Evolutionary conservation across 2,113 vertebrate species (phyloP).

Genomic region (Pachycephala philippinensis): DNA sequence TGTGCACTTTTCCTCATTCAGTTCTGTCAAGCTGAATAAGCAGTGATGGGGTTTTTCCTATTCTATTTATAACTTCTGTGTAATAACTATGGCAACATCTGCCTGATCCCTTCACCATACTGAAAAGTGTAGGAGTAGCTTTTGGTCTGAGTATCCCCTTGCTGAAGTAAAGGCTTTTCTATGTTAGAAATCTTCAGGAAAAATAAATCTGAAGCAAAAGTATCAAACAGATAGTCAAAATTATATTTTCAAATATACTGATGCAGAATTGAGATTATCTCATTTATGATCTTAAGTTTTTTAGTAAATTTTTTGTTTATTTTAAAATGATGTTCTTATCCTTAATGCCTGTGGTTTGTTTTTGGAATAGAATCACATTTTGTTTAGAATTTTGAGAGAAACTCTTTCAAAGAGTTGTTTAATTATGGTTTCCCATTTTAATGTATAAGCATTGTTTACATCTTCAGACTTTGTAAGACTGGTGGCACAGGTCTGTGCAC

Average conservation of each 20-base stretch:
- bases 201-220: neutral
- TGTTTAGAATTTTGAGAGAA: neutral
- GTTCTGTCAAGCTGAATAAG: neutral
- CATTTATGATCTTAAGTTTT: neutral
- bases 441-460: neutral
- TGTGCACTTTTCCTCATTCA: neutral
- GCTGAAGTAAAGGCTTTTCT: neutral
- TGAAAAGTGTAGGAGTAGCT: neutral
- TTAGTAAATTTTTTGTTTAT: neutral
- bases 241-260: neutral
- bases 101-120: too few relatives aligned
- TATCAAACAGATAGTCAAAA: neutral
- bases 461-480: neutral
- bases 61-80: neutral
- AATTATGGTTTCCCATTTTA: neutral
- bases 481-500: neutral
- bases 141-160: neutral
- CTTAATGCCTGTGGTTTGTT: neutral
- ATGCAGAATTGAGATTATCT: neutral
- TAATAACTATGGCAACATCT: constrained; percentile 6
- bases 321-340: neutral
- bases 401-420: neutral
- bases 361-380: neutral
- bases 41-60: neutral
- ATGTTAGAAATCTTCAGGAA: neutral